Evolutionary conservation across 2,797 vertebrate species (phyloP), one percentile per base, ranked within the genome.

Genomic region (Takifugu rubripes): DNA sequence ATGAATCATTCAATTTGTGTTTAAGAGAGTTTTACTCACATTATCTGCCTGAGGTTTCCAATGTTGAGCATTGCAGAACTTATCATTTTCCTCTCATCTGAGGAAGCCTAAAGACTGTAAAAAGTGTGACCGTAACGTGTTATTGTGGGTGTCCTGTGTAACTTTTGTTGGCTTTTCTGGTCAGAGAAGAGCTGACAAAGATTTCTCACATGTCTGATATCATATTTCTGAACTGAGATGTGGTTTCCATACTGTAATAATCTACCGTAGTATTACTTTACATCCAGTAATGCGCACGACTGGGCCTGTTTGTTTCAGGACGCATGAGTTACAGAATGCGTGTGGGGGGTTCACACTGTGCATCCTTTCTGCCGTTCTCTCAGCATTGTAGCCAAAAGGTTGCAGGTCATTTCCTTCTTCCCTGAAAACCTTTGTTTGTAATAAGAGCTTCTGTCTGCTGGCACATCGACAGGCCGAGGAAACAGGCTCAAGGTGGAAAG

Each of bases 301-400:
- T 16, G n/a, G 56, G 56, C 27, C 40, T 52, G 21, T 42, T 17
- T n/a, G 54, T 44, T 67, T 74, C 43, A 21, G 21, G 50, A 56
- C 36, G 56, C 21, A 14, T 25, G 49, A 57, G 58, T 61, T 58
- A 68, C 16, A 50, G 52, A 52, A 56, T 31, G 7, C 17, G 12
- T 29, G 27, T 29, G 60, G 65, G 46, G 60, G 69, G 57, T 52
- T 57, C 53, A 54, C 36, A 24, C 26, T 56, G 12, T 40, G 36
- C 12, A n/a, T 21, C 21, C 6, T 45, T 24, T 0, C 40, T 72
- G 60, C 77, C 59, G 36, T 80, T 81, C 84, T 86, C 72, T 84
- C 81, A 75, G 76, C 55, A 7, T 62, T 79, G 21, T 21, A 14
- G 46, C 64, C 29, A 21, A 68, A 77, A 78, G 83, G 76, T 82